These are phyloP conservation scores for Scaptomyza tumidula DNA, from an alignment of 2,888 invertebrate genomes.

Conservation along the genomic window DNA sequence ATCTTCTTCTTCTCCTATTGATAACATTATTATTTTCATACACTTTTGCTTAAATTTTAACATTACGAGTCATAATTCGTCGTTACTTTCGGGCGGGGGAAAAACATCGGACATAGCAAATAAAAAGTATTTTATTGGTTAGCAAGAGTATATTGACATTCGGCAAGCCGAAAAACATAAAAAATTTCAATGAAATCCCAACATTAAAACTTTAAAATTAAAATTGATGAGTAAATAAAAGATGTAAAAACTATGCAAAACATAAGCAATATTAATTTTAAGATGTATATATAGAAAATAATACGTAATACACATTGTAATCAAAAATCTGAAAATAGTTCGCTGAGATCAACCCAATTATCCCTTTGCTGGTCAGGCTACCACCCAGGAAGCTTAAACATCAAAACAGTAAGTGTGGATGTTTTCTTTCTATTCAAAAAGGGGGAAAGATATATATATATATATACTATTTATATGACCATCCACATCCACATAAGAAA, in stretches of 20 bases:
- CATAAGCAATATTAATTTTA: constrained; percentile 31
- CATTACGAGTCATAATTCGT: not conserved
- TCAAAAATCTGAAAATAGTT: constrained; percentile 32
- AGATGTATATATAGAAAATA: constrained; percentile 14
- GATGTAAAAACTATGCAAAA: constrained; percentile 36
- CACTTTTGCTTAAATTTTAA: not conserved
- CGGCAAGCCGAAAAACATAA: constrained; percentile 20
- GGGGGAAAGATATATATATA: constrained; percentile 4
- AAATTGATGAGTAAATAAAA: constrained; percentile 8
- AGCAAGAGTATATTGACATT: constrained; percentile 21
- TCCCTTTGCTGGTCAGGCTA: constrained; percentile 17
- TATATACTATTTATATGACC: constrained; percentile 9
- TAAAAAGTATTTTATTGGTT: not conserved
- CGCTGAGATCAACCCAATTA: constrained; percentile 22
- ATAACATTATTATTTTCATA: not conserved
- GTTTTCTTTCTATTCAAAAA: constrained; percentile 41
- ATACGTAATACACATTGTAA: constrained; percentile 38
- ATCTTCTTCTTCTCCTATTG: not conserved
- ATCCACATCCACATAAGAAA: constrained; percentile 28
- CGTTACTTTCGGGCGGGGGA: not conserved
- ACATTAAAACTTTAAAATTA: not conserved
- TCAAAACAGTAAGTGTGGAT: constrained; percentile 29
- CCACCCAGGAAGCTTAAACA: constrained; percentile 34
- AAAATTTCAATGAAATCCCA: not conserved
- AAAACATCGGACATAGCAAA: not conserved